These are phyloP conservation scores for Alectoris magna DNA, from an alignment of 2,797 vertebrate genomes.

Conservation along the genomic window DNA sequence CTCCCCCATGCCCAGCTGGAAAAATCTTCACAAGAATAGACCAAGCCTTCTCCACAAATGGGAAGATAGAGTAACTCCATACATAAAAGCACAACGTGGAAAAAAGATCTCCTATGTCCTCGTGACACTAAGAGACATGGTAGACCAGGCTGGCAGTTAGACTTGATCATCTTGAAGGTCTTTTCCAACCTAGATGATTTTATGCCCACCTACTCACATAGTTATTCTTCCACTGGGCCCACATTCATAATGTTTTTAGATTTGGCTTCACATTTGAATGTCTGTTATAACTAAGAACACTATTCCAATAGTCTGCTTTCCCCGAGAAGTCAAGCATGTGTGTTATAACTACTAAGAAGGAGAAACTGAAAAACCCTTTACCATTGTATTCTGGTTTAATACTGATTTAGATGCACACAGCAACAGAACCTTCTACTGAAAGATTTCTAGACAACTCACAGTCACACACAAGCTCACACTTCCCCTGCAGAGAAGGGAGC, in stretches of 20 bases:
- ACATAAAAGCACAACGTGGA: background rate
- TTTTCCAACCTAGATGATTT: background rate
- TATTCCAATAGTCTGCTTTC: background rate
- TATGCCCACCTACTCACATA: fast-evolving
- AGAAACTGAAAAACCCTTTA: background rate
- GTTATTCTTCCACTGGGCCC: background rate
- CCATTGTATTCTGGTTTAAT: background rate
- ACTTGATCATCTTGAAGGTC: background rate
- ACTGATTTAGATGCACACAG: background rate
- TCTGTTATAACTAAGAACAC: background rate
- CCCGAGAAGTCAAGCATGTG: background rate
- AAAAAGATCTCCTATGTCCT: background rate
- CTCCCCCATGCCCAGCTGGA: background rate
- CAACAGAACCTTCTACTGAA: background rate
- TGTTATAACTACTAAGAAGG: background rate
- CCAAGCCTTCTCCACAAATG: background rate
- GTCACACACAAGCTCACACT: background rate
- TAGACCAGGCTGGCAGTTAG: background rate
- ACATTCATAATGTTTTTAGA: background rate
- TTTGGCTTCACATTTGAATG: background rate
- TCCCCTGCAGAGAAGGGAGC: background rate
- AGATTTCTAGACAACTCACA: background rate
- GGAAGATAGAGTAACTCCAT: too few species aligned
- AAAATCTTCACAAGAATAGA: background rate
- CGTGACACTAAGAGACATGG: background rate